Evolutionary conservation across 2,888 invertebrate species (phyloP).

Genomic region (Stenurella melanura): DNA sequence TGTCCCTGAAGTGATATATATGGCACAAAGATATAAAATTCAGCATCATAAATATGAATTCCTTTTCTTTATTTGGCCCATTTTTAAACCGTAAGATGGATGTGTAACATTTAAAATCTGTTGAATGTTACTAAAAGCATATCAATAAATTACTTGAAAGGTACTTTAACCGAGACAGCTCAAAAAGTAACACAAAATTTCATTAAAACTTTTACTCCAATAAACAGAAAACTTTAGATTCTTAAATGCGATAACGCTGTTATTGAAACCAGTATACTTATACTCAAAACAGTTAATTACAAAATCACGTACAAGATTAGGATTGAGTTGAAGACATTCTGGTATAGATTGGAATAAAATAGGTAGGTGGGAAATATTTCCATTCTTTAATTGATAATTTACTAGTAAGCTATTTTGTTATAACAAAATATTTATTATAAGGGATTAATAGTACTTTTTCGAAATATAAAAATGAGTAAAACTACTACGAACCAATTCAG

Average conservation of each 20-base stretch:
- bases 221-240: background rate
- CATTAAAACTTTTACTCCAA: slow-evolving; percentile 19
- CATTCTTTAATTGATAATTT: no score
- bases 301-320: background rate
- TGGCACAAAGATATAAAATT: background rate
- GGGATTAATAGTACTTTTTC: no score
- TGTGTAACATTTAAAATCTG: no score
- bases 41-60: background rate
- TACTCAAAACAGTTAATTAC: background rate
- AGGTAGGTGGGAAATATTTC: no score
- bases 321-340: no score
- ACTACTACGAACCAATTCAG: no score
- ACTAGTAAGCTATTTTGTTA: no score
- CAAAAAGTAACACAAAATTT: background rate
- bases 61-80: background rate
- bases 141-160: background rate
- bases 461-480: no score
- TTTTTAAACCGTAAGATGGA: background rate
- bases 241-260: background rate
- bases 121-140: background rate
- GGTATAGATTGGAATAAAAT: no score
- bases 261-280: background rate
- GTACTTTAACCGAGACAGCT: background rate
- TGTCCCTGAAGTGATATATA: background rate
- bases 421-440: no score